Evolutionary conservation across 1,140 invertebrate genomes (phyloP).

Genomic region (Bradysia coprophila): DNA sequence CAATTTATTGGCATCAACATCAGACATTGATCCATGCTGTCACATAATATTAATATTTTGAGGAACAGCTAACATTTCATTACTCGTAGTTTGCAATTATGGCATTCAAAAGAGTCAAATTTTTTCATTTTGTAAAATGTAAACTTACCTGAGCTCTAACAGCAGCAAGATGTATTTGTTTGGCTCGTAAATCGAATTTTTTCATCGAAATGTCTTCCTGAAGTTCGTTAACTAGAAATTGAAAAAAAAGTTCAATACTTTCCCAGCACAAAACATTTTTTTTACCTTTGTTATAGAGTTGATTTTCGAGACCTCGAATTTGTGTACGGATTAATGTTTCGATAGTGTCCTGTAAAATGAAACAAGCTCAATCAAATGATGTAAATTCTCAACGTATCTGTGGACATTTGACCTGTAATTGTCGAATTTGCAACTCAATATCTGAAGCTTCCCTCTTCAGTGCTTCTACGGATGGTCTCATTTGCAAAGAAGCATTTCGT

Average conservation of each 20-base stretch:
- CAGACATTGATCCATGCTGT: too few species aligned
- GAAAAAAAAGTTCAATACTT: too few species aligned
- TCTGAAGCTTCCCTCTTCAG: slow-evolving; percentile 64
- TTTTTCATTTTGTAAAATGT: too few species aligned
- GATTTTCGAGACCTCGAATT: slow-evolving; percentile 67
- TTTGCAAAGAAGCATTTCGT: slow-evolving; percentile 49
- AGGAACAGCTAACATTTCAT: too few species aligned
- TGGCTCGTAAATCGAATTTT: slow-evolving; percentile 76
- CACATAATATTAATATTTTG: too few species aligned
- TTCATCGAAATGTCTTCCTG: slow-evolving; percentile 92
- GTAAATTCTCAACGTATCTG: too few species aligned
- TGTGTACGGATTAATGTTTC: slow-evolving; percentile 71
- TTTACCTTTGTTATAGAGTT: slow-evolving; percentile 79
- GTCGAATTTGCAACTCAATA: slow-evolving; percentile 68
- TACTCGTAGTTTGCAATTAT: too few species aligned
- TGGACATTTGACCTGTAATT: slow-evolving; percentile 56
- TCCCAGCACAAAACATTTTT: too few species aligned
- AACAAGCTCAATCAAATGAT: too few species aligned
- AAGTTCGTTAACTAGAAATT: slow-evolving; percentile 83
- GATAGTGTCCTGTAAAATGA: slow-evolving; percentile 59
- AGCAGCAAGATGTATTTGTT: slow-evolving; percentile 76
- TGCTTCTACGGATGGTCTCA: slow-evolving; percentile 53
- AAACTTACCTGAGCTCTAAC: slow-evolving; percentile 68
- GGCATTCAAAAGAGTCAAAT: too few species aligned
- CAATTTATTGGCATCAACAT: too few species aligned